These are phyloP conservation scores for Caenorhabditis brenneri DNA, from an alignment of 1,140 invertebrate species.

Conservation along the genomic window DNA sequence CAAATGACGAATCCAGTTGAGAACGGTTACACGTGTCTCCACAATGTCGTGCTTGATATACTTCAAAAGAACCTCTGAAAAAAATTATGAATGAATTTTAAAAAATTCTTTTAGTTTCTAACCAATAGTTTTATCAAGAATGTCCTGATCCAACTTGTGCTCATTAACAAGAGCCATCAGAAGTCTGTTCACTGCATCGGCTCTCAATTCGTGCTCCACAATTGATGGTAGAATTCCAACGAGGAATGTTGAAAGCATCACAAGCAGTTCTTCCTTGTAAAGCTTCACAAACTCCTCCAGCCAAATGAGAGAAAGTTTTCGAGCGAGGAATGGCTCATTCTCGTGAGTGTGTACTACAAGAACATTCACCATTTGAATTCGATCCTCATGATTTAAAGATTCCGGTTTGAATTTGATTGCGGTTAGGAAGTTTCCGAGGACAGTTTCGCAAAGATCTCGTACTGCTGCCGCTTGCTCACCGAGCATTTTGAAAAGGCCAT, in stretches of 20 bases:
- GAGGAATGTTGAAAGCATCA: constrained; percentile 87
- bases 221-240: constrained; percentile 88
- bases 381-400: constrained; percentile 77
- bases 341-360: constrained; percentile 83
- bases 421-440: constrained; percentile 87
- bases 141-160: not conserved
- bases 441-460: constrained; percentile 86
- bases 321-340: constrained; percentile 72
- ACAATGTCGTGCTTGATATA: constrained; percentile 85
- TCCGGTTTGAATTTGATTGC: constrained; percentile 75
- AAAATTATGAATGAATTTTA: too few species aligned
- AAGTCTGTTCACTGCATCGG: constrained; percentile 8
- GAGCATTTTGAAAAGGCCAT: constrained; percentile 90
- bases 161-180: not conserved
- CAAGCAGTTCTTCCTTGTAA: constrained; percentile 81
- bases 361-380: constrained; percentile 90
- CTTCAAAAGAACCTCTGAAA: constrained; percentile 83
- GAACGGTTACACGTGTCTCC: constrained; percentile 88
- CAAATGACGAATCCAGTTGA: constrained; percentile 91
- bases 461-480: constrained; percentile 74
- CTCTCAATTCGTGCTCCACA: constrained; percentile 21
- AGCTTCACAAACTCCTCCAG: constrained; percentile 89
- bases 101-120: too few species aligned
- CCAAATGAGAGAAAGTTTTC: constrained; percentile 91
- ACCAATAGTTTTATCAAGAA: constrained; percentile 6